Evolutionary conservation across 1,140 invertebrate genomes (phyloP), one percentile per base, ranked within the genome.

Genomic region (Chelonus insularis): DNA sequence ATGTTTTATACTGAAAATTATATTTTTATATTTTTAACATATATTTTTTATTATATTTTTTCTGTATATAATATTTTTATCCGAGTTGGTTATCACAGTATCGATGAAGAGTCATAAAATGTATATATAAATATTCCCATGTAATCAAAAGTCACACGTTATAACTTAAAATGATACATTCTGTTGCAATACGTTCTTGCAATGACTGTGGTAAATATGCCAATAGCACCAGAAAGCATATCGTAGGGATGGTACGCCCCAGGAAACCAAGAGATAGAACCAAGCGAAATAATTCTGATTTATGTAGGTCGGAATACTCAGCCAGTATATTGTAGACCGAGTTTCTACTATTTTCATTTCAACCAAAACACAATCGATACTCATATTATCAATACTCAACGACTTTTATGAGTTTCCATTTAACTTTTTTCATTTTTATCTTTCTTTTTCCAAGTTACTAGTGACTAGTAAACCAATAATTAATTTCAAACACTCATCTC

Each of bases 281-380:
- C 39, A 48, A 48, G 60, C 56, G 57, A 66, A 66, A 66, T 66
- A 63, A 66, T 66, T 66, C 65, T 66, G 65, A 66, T 66, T 66
- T 66, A 66, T 66, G 55, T 66, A 20, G 37, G 50, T 48, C 52
- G 47, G 20, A 16, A 52, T 57, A 48, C 23, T 59, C 16, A 55
- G 41, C 21, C 23, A n/a, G 20, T 45, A 21, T 48, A 21, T 23
- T 51, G 34, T 57, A 29, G 25, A 58, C 20, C 36, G n/a, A 29
- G n/a, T 23, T 11, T 6, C n/a, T 41, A 48, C 12, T 58, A 58
- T 59, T 59, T 59, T 59, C 32, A 59, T 59, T 51, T 51, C 23
- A 47, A 36, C 8, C 47, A 9, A 23, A 59, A 29, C 25, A 34
- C 41, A 45, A 58, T 48, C 57, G 16, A 41, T 14, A 25, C 6